phyloP scores from a whole-genome alignment of 2,888 invertebrate species.

The Leucoma salicis region DNA sequence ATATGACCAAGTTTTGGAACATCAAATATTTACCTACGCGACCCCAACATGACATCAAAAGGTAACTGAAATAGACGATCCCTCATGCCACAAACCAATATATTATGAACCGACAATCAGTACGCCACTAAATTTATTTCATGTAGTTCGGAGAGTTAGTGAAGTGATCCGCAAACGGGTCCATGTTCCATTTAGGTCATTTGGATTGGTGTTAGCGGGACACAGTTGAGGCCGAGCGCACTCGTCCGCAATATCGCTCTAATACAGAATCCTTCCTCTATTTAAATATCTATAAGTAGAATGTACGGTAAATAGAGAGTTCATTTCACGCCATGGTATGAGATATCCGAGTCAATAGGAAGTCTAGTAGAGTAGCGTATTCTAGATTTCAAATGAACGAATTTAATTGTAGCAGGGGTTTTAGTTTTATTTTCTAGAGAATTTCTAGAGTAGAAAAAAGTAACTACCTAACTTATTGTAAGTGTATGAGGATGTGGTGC shows the following conservation, averaged over 20 bases:
- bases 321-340: slow-evolving; percentile 17
- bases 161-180: slow-evolving; percentile 57
- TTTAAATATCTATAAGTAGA: background rate
- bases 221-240: slow-evolving; percentile 41
- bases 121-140: slow-evolving; percentile 30
- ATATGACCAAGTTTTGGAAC: no score
- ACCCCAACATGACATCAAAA: background rate
- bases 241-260: slow-evolving; percentile 42
- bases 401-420: no score
- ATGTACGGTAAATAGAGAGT: slow-evolving; percentile 10
- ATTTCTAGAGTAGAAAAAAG: no score
- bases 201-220: slow-evolving; percentile 54
- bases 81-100: background rate
- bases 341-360: slow-evolving; percentile 15
- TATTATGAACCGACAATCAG: slow-evolving; percentile 27
- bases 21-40: no score
- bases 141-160: slow-evolving; percentile 44
- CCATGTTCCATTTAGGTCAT: slow-evolving; percentile 59
- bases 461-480: no score
- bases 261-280: slow-evolving; percentile 35
- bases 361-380: no score
- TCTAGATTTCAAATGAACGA: no score
- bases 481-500: no score
- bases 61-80: background rate
- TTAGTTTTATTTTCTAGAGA: no score